A percentile compares a stretch with the other conserved stretches of the same genome.
Evolutionary conservation across 2,797 vertebrate species (phyloP).

Genomic region (Capromys pilorides): DNA sequence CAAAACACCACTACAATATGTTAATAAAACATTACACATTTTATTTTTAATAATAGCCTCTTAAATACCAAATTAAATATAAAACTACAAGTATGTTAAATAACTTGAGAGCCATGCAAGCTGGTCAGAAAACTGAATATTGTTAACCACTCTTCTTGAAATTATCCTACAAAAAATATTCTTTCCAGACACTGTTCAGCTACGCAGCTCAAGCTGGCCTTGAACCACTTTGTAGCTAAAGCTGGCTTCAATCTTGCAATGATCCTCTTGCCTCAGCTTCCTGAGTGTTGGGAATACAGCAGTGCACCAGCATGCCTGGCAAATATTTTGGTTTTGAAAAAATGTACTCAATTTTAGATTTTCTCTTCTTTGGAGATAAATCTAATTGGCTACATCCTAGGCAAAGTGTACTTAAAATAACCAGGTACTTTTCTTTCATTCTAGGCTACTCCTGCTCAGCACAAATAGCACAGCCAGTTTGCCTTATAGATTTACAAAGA

Average conservation of each 20-base stretch:
- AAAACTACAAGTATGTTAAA: slow-evolving; percentile 24
- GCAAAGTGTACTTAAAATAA: background rate
- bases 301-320: background rate
- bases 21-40: background rate
- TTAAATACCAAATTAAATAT: slow-evolving; percentile 45
- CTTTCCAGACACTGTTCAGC: background rate
- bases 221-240: background rate
- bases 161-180: background rate
- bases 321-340: background rate
- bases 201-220: background rate
- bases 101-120: background rate
- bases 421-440: background rate
- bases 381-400: background rate
- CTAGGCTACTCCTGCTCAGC: background rate
- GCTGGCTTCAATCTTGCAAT: background rate
- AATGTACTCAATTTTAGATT: background rate
- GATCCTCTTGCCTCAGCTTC: background rate
- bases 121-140: background rate
- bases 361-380: background rate
- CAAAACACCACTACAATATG: background rate
- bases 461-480: background rate
- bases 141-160: background rate
- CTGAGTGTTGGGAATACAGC: background rate
- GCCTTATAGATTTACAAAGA: background rate
- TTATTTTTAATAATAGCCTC: slow-evolving; percentile 36